Evolutionary conservation across 2,888 invertebrate species (phyloP), one percentile per base, ranked within the genome.

Genomic region (Bellardia bayeri): DNA sequence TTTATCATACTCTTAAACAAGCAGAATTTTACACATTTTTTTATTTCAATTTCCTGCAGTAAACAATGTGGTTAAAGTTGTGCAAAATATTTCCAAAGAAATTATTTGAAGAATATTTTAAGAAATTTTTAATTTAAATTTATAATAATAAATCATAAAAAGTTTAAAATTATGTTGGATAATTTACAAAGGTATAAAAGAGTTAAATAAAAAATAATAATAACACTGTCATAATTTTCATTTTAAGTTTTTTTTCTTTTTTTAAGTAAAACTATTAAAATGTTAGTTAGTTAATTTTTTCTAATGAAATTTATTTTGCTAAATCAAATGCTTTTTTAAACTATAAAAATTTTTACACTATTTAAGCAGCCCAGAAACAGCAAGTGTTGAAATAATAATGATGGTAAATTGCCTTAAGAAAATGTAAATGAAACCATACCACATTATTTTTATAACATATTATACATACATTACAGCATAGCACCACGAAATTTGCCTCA

Each of bases 401-500:
- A 0, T 6, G 37, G 1, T 6, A 45, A 13, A 45, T 13, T 13
- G 45, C 45, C 45, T 45, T 45, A 11, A 11, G 45, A 37, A 37
- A 37, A 33, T 37, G 37, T 6, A 37, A 6, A 37, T 51, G 5
- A 51, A n/a, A 6, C n/a, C n/a, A n/a, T 51, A 56, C 23, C 56
- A 56, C 16, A 16, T n/a, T n/a, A 11, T 49, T 54, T 54, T 9
- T 14, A 13, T 13, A 49, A 8, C 49, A 54, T 7, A 23, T 56
- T 56, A 1, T 16, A 56, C 56, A 23, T 23, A 56, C 16, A 7
- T 23, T 6, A 56, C 3, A 56, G 16, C 16, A 1, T 14, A 42
- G 5, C 30, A 42, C 5, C 40, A 64, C 13, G 37, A 58, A 76
- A 72, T 42, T 0, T 40, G 82, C 82, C 63, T 6, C 51, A 82